phyloP scores from a whole-genome alignment of 2,113 vertebrate genomes.

The Helogale parvula region DNA sequence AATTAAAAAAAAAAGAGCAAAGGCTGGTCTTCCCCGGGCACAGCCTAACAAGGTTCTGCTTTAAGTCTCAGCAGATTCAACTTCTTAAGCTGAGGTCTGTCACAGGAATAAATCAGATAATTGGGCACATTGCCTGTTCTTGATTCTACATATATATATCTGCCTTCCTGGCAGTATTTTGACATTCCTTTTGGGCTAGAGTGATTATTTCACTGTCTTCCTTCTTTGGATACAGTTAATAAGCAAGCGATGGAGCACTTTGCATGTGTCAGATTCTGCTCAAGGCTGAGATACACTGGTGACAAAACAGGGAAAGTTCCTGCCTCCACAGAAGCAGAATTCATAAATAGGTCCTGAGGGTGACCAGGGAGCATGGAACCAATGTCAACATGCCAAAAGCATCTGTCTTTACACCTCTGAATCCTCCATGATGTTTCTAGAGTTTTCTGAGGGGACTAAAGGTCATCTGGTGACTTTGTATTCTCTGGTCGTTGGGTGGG shows the following conservation, averaged over 20 bases:
- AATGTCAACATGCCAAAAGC: fast-evolving
- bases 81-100: fast-evolving
- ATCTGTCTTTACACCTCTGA: neutral
- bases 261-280: neutral
- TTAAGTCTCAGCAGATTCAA: neutral
- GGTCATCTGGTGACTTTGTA: neutral
- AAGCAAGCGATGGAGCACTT: neutral
- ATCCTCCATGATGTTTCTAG: fast-evolving
- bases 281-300: neutral
- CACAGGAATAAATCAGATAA: neutral
- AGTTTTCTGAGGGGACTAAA: neutral
- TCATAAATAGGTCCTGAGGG: neutral
- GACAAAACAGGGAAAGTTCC: neutral
- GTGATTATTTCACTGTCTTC: neutral
- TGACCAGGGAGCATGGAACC: fast-evolving
- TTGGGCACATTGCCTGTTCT: neutral
- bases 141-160: neutral
- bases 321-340: neutral
- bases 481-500: neutral
- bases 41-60: too few species aligned
- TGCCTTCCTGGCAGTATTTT: neutral
- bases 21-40: neutral
- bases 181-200: neutral
- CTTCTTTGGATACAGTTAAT: neutral
- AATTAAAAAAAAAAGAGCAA: too few species aligned